Conservation (phyloP, 2,888 invertebrate genomes). For the Coecobrya sp. region DNA sequence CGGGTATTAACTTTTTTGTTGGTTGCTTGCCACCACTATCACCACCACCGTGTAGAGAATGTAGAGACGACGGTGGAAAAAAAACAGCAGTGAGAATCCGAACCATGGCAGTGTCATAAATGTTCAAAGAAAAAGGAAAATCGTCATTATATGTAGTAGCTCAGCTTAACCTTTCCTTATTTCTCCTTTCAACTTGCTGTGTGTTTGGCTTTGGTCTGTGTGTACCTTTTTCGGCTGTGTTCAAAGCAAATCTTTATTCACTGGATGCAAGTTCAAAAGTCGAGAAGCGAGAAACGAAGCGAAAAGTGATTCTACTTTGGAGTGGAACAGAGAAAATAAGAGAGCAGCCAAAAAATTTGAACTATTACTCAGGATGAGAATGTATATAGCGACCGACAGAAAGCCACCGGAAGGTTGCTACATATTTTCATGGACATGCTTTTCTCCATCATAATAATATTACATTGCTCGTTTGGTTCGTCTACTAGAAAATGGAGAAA, state of each 20-base stretch:
- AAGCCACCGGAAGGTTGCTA: slow-evolving; percentile 21
- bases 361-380: neutral
- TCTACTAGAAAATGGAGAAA: neutral
- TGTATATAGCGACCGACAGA: slow-evolving; percentile 1
- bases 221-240: slow-evolving; percentile 23
- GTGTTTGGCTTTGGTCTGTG: slow-evolving; percentile 34
- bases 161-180: slow-evolving; percentile 44
- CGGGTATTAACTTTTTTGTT: slow-evolving; percentile 53
- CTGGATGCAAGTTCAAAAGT: slow-evolving; percentile 60
- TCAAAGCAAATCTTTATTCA: slow-evolving; percentile 69
- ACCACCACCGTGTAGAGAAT: neutral
- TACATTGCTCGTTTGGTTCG: neutral
- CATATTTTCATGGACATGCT: slow-evolving; percentile 41
- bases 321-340: neutral
- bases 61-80: neutral
- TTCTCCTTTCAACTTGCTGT: slow-evolving; percentile 43
- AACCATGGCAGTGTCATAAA: slow-evolving; percentile 35
- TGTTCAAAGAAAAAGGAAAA: slow-evolving; percentile 61
- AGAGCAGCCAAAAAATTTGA: slow-evolving; percentile 15
- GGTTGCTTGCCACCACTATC: slow-evolving; percentile 34
- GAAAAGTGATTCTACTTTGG: slow-evolving; percentile 70
- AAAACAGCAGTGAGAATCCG: neutral
- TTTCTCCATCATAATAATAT: neutral
- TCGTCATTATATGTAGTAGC: slow-evolving; percentile 62
- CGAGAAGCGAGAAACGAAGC: slow-evolving; percentile 72